phyloP scores from a whole-genome alignment of 2,797 vertebrate species.

The Serranus cabrilla region DNA sequence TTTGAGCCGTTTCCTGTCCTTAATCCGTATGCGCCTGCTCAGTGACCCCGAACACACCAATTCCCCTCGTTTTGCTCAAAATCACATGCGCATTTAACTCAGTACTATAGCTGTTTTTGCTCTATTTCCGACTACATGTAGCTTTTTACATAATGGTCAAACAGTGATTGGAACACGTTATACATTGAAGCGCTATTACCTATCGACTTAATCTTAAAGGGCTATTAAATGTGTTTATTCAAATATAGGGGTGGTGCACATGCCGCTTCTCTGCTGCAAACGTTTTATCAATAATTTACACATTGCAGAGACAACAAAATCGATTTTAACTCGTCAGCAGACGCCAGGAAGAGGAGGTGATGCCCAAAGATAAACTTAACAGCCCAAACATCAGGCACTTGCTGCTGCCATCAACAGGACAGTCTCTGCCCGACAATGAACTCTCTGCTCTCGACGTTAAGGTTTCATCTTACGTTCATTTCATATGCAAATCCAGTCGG shows the following conservation, averaged over 20 bases:
- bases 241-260: not conserved
- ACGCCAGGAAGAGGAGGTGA: not conserved
- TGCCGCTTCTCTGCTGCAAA: too few relatives aligned
- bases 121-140: too few relatives aligned
- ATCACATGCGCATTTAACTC: not conserved
- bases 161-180: not conserved
- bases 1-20: constrained; percentile 71
- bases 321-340: not conserved
- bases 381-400: constrained; percentile 25
- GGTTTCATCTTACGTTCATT: constrained; percentile 82
- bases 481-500: constrained; percentile 83
- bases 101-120: not conserved
- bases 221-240: not conserved
- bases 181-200: not conserved
- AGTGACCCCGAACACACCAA: constrained; percentile 61
- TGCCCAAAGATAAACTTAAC: not conserved
- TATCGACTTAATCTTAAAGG: not conserved
- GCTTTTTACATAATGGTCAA: accelerated
- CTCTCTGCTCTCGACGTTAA: constrained; percentile 42
- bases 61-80: constrained; percentile 31
- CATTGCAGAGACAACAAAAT: not conserved
- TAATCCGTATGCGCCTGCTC: constrained; percentile 79
- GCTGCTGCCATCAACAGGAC: constrained; percentile 47
- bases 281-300: constrained; percentile 22
- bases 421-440: constrained; percentile 34